phyloP scores from a whole-genome alignment of 2,113 vertebrate species.

The Pampusana beccarii region DNA sequence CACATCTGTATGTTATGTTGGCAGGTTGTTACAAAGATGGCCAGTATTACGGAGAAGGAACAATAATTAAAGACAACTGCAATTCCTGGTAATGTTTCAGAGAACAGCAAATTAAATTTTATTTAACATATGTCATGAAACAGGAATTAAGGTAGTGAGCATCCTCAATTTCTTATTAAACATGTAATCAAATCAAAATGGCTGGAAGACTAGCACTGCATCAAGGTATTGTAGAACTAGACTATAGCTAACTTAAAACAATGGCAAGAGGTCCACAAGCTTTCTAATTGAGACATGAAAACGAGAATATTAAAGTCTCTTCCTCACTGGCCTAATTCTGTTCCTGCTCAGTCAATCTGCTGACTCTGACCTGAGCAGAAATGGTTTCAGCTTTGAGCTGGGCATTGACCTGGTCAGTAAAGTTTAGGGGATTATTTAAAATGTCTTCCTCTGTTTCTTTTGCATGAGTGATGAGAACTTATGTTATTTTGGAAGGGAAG shows the following conservation, averaged over 20 bases:
- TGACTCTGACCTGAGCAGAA: not conserved
- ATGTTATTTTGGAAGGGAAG: not conserved
- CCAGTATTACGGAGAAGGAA: constrained; percentile 72
- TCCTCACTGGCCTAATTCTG: not conserved
- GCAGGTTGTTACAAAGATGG: constrained; percentile 77
- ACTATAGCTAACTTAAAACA: not conserved
- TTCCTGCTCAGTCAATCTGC: not conserved
- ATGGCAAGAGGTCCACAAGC: not conserved
- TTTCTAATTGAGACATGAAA: not conserved
- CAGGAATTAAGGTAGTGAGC: not conserved
- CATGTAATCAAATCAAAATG: not conserved
- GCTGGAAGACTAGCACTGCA: not conserved
- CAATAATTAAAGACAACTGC: constrained; percentile 78
- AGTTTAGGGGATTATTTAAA: not conserved
- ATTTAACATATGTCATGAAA: not conserved
- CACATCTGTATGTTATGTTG: constrained; percentile 42
- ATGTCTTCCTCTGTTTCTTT: not conserved
- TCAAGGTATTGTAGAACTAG: not conserved
- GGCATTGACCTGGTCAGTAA: not conserved
- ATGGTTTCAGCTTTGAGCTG: not conserved
- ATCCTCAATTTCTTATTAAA: not conserved
- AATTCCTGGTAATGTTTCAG: constrained; percentile 77
- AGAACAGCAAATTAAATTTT: constrained; percentile 6
- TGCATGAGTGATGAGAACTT: not conserved
- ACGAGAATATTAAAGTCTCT: not conserved